Evolutionary conservation across 2,113 vertebrate genomes (phyloP), one percentile per base, ranked within the genome.

Genomic region (Erpornis zantholeuca): DNA sequence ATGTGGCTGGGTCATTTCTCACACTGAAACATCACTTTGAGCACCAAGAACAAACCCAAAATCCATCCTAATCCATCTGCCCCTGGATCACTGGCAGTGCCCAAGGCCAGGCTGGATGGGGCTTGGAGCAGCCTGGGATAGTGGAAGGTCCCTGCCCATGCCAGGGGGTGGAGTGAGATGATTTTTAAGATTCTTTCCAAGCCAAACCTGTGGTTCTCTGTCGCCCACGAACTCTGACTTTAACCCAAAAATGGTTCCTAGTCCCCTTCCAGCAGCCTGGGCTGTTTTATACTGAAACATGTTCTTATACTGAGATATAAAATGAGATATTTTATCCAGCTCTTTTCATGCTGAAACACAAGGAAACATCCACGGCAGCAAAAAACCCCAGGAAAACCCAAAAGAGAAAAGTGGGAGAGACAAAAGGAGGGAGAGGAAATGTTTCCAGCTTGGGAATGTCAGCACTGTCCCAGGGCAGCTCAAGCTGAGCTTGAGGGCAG

Each of bases 31-130:
- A 82, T 11, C 50, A 2, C 25, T 50, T 3, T 29, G 35, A 78
- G n/a, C 5, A 9, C 52, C 28, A 59, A 73, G 56, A 68, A 44
- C 33, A 80, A 88, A 75, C 7, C 25, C 71, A 4, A 76, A 57
- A 33, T 31, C 78, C 83, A 44, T 53, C 49, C 44, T 10, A 89
- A 88, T 7, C 70, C 50, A 17, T 8, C 50, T 89, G n/a, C 20
- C n/a, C 54, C 29, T 31, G 53, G 53, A 45, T 40, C 38, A n/a
- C 61, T 61, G 78, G 24, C 0, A 68, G n/a, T 75, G 38, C 7
- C 61, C 78, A 25, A 40, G 61, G 77, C 23, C 11, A 14, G 52
- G 36, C 1, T 57, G 85, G 75, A 49, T 0, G 0, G 42, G 36
- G 23, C 28, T 66, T 59, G 60, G 28, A 66, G 33, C 38, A 82